Percentiles rank a stretch among this genome's conserved stretches.
Conservation (phyloP, 2,888 invertebrate genomes). For the Octodonta nipae region DNA sequence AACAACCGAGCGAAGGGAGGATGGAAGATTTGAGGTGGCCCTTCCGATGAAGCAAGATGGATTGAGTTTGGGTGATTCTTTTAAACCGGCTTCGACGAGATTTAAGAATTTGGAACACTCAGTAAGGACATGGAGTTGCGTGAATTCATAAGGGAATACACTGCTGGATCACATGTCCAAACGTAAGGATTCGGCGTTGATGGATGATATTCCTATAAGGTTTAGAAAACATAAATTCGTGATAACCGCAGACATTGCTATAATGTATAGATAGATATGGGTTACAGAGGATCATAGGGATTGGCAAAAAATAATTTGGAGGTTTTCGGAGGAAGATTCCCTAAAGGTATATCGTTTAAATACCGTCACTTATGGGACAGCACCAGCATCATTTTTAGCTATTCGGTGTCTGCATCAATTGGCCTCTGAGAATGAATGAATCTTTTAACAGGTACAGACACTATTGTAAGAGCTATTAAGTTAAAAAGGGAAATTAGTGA, state of each 20-base stretch:
- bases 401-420: conserved; percentile 7
- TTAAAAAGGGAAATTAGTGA: no score
- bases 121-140: no score
- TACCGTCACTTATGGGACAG: conserved; percentile 8
- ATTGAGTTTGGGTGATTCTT: no score
- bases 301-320: conserved; percentile 7
- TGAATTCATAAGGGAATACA: neutral
- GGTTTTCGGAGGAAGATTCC: neutral
- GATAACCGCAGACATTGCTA: conserved; percentile 6
- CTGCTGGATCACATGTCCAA: conserved; percentile 10
- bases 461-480: no score
- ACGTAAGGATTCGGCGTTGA: conserved; percentile 8
- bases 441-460: no score
- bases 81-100: no score
- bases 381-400: conserved; percentile 5
- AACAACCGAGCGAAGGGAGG: neutral
- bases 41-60: no score
- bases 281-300: conserved; percentile 4
- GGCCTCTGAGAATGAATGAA: conserved; percentile 4
- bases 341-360: conserved; percentile 5
- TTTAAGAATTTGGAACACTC: no score
- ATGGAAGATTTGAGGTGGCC: no score
- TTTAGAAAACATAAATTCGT: no score
- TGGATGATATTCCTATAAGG: conserved; percentile 9
- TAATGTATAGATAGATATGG: conserved; percentile 7